phyloP scores from a whole-genome alignment of 2,797 vertebrate genomes.

The Caiman crocodilus region DNA sequence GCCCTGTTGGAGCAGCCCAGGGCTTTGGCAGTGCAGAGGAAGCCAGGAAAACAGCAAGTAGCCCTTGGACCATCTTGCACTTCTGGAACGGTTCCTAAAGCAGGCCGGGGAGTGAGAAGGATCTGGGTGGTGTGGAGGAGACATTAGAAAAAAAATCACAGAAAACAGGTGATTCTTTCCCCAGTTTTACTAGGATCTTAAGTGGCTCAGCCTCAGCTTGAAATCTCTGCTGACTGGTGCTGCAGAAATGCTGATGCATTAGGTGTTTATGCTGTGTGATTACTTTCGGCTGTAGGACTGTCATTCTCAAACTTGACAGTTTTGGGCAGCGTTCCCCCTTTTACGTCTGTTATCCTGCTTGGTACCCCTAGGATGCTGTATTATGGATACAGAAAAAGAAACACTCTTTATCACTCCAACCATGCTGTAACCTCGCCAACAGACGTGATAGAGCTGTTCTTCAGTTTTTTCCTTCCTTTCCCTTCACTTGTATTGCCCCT shows the following conservation, averaged over 20 bases:
- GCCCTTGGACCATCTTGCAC: fast-evolving
- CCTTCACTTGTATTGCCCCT: too few species aligned
- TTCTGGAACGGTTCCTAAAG: background rate
- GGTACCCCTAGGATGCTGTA: too few species aligned
- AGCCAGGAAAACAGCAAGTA: background rate
- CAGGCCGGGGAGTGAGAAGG: background rate
- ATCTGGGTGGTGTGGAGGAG: background rate
- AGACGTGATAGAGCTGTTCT: too few species aligned
- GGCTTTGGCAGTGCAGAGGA: fast-evolving
- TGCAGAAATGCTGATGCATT: background rate
- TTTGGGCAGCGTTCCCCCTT: too few species aligned
- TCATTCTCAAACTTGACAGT: too few species aligned
- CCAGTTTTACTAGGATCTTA: background rate
- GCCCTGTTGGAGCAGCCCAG: background rate
- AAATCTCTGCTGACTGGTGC: background rate
- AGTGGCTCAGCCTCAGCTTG: background rate
- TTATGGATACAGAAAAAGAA: too few species aligned
- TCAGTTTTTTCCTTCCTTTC: too few species aligned
- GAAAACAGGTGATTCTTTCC: background rate
- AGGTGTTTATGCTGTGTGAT: background rate
- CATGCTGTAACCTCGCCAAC: too few species aligned
- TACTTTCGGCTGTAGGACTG: background rate
- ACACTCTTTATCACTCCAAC: too few species aligned
- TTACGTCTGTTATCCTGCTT: too few species aligned
- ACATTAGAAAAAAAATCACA: background rate